phyloP scores from a whole-genome alignment of 2,888 invertebrate genomes.

The Ceraclea dissimilis region DNA sequence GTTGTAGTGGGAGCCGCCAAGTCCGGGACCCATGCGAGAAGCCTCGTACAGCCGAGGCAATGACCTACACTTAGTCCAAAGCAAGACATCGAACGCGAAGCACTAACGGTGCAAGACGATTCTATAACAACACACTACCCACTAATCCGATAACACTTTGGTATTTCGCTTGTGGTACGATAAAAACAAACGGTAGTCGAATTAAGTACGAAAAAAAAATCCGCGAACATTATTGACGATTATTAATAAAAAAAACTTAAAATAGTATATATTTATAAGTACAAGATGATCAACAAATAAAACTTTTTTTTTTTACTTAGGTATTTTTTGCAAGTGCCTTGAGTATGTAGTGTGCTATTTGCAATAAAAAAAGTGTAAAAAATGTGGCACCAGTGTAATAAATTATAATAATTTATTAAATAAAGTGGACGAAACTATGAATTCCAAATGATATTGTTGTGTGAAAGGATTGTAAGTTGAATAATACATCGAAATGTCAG shows the following conservation, averaged over 20 bases:
- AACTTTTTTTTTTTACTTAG: no score
- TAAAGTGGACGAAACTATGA: neutral
- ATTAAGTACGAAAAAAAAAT: neutral
- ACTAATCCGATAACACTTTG: neutral
- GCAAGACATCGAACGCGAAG: slow-evolving; percentile 16
- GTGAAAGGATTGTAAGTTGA: neutral
- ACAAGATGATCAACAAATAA: no score
- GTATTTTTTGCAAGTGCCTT: no score
- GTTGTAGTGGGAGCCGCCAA: neutral
- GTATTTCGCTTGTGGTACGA: no score
- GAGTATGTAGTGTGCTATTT: no score
- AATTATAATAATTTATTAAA: neutral
- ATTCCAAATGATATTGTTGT: neutral
- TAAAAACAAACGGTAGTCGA: neutral
- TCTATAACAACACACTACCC: neutral
- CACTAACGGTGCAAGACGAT: slow-evolving; percentile 4
- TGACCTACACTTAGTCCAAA: slow-evolving; percentile 23
- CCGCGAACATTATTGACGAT: no score
- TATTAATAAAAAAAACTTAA: no score
- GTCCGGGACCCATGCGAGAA: slow-evolving; percentile 20
- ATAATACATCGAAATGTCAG: slow-evolving; percentile 1
- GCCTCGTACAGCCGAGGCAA: slow-evolving; percentile 20
- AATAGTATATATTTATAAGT: no score
- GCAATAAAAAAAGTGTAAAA: no score
- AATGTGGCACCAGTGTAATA: neutral